Evolutionary conservation across 64 coral and sea anemone genomes (phyloP).

Genomic region (Anthopleura sola): DNA sequence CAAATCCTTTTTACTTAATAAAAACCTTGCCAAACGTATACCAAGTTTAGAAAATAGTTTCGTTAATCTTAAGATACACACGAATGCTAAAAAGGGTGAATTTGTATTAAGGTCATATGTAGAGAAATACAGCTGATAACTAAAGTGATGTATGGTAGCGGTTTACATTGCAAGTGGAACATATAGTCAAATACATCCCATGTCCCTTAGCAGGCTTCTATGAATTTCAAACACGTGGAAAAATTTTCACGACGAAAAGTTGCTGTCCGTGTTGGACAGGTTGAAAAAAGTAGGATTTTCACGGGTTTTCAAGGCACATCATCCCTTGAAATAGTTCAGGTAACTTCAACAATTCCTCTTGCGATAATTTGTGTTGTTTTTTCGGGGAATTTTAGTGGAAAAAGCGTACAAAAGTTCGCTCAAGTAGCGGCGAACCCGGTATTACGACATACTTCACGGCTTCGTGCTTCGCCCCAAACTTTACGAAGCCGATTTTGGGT

Average conservation of each 20-base stretch:
- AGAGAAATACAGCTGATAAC: neutral
- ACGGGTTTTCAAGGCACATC: slow-evolving; percentile 7
- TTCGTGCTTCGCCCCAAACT: slow-evolving; percentile 23
- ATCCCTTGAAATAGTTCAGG: slow-evolving; percentile 6
- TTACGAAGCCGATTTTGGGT: neutral
- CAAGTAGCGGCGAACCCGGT: neutral
- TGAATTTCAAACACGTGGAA: slow-evolving; percentile 24
- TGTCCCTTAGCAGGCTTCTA: neutral
- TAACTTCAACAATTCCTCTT: neutral
- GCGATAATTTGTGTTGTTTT: neutral
- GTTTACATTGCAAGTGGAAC: neutral
- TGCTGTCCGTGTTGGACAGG: neutral
- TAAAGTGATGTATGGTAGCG: neutral
- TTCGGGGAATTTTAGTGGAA: neutral
- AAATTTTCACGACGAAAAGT: neutral
- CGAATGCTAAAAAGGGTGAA: too few species aligned
- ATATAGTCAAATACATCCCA: neutral
- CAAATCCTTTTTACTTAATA: neutral
- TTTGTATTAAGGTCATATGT: too few species aligned
- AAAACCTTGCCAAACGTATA: neutral
- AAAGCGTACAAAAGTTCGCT: neutral
- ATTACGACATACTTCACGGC: slow-evolving; percentile 29
- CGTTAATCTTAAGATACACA: too few species aligned
- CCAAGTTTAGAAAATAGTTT: too few species aligned
- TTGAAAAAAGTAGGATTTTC: slow-evolving; percentile 18